phyloP scores from a whole-genome alignment of 2,113 vertebrate species.

The Ellobius talpinus region DNA sequence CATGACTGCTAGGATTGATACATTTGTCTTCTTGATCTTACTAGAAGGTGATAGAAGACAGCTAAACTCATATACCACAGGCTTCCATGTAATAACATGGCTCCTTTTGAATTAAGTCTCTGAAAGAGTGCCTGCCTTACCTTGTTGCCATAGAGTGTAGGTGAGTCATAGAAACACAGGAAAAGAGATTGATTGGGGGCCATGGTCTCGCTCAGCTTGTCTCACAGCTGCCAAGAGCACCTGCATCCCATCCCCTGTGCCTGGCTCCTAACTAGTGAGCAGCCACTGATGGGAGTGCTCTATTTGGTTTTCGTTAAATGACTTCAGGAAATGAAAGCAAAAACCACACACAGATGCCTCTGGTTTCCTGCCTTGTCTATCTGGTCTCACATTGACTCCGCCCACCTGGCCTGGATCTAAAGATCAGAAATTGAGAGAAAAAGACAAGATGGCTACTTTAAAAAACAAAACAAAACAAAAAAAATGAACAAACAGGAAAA shows the following conservation, averaged over 20 bases:
- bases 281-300: background rate
- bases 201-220: no score
- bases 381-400: background rate
- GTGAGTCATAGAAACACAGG: background rate
- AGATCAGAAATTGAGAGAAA: background rate
- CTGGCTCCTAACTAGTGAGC: background rate
- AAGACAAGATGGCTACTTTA: background rate
- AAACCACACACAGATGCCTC: background rate
- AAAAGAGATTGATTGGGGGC: background rate
- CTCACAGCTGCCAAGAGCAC: background rate
- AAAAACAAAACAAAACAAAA: no score
- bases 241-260: background rate
- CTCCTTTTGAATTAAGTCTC: background rate
- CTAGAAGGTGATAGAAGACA: background rate
- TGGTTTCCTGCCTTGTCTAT: background rate
- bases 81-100: background rate
- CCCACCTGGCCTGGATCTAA: background rate
- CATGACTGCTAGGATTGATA: background rate
- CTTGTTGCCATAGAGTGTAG: background rate
- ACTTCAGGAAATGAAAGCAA: background rate
- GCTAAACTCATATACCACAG: fast-evolving
- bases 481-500: no score
- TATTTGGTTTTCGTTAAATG: background rate
- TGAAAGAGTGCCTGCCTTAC: background rate
- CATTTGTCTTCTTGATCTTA: background rate